These are phyloP conservation scores for Odiellus spinosus DNA, from an alignment of 2,888 invertebrate species.

Conservation along the genomic window DNA sequence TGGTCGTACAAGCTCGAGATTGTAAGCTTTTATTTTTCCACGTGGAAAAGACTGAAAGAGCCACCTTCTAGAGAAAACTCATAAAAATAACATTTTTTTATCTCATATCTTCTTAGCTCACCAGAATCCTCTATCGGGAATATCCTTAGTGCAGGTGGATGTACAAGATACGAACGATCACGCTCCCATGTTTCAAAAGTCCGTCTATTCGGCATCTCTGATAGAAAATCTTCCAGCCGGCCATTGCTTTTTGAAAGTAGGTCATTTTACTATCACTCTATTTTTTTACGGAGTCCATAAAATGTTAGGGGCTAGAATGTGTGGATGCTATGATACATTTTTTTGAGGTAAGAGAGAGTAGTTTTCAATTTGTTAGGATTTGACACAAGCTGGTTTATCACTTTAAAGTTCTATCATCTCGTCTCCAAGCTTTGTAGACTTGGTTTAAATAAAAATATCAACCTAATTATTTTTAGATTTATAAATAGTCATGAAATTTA, in stretches of 20 bases:
- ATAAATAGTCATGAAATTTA: too few species aligned
- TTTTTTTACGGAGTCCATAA: too few species aligned
- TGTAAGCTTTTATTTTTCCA: slow-evolving; percentile 15
- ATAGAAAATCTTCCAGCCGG: slow-evolving; percentile 49
- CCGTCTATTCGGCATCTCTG: slow-evolving; percentile 56
- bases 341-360: background rate
- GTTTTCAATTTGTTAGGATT: background rate
- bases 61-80: background rate
- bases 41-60: background rate
- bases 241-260: slow-evolving; percentile 23
- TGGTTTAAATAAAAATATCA: too few species aligned
- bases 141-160: slow-evolving; percentile 42
- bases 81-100: background rate
- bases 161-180: slow-evolving; percentile 80
- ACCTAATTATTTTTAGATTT: too few species aligned
- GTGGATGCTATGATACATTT: background rate
- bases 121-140: slow-evolving; percentile 17
- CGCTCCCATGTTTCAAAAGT: slow-evolving; percentile 55
- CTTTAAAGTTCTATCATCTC: background rate
- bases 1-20: slow-evolving; percentile 23
- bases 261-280: background rate
- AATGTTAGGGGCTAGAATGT: background rate
- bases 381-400: background rate
- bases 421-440: too few species aligned
- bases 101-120: slow-evolving; percentile 11